A percentile compares a stretch with the other conserved stretches of the same genome.
Conservation (phyloP, 2,113 vertebrate genomes). For the Isichthys henryi region DNA sequence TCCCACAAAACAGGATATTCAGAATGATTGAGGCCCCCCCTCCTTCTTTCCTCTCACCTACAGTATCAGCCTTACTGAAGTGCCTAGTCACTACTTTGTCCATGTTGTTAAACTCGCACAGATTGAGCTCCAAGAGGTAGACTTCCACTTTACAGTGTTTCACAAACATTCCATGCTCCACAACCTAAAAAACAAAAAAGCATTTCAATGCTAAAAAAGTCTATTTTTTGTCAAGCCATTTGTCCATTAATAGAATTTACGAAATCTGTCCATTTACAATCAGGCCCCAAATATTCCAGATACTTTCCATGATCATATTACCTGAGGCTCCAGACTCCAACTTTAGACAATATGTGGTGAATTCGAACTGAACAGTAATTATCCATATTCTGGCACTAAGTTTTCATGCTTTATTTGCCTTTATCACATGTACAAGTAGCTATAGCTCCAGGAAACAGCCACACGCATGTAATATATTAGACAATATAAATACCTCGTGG, state of each 20-base stretch:
- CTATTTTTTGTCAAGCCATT: background rate
- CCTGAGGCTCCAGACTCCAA: background rate
- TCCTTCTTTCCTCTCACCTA: constrained; percentile 65
- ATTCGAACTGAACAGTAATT: background rate
- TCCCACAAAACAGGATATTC: background rate
- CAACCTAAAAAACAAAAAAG: constrained; percentile 63
- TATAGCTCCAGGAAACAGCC: background rate
- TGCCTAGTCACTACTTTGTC: constrained; percentile 75
- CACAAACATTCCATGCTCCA: constrained; percentile 93
- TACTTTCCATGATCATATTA: background rate
- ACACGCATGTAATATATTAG: background rate
- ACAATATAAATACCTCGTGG: background rate
- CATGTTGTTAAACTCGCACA: constrained; percentile 84
- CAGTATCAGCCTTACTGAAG: constrained; percentile 92
- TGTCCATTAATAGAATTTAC: background rate
- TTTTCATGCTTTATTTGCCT: background rate
- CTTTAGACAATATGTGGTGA: background rate
- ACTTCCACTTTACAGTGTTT: constrained; percentile 98
- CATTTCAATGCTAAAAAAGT: background rate
- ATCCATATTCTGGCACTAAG: background rate
- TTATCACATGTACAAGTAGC: background rate
- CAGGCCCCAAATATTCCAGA: background rate
- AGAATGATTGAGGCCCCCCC: background rate
- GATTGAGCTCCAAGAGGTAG: constrained; percentile 88
- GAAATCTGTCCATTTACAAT: background rate